Evolutionary conservation across 1,140 invertebrate species (phyloP), one percentile per base, ranked within the genome.

Genomic region (Sesamia nonagrioides): DNA sequence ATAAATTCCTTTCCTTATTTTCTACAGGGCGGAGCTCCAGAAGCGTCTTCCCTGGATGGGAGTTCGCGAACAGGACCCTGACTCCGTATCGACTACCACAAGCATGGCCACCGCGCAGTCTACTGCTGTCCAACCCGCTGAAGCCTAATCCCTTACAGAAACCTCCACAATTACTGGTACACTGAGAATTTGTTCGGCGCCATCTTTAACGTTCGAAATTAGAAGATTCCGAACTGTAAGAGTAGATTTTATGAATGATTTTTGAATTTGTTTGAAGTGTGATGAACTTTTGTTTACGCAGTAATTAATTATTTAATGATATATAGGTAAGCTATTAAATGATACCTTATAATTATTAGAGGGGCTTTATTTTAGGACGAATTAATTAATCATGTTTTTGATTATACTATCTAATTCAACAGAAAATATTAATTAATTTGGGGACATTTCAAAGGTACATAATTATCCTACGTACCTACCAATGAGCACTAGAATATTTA

Each of bases 21-120:
- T 69, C 58, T 79, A 91, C 83, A 96, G 97, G 79, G 89, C 96
- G 78, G 97, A 97, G 85, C 86, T 97, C 52, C 95, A 97, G 84
- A 97, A 97, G 77, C 96, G 96, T 11, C 90, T 97, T 21, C 96
- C 97, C 6, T 97, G 97, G 97, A 95, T 97, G 95, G 97, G 96
- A 40, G 96, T 97, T 35, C 95, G 95, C 0, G 96, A 97, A 76
- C 83, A 88, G 15, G 91, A 92, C 50, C 88, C 91, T 0, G 94
- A 95, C 48, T 81, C 80, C 45, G 90, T 85, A 9, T 92, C 88
- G 45, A 88, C 88, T 37, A 90, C 78, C 75, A 90, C 93, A 21
- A 93, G 88, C 78, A 91, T 89, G 35, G 91, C 86, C 42, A 92
- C 91, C 45, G 83, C 86, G 15, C 86, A 86, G 74, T 85, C 88